Percentiles rank a stretch among this genome's conserved stretches.
Evolutionary conservation across 2,113 vertebrate genomes (phyloP).

Genomic region (Crotalus viridis): DNA sequence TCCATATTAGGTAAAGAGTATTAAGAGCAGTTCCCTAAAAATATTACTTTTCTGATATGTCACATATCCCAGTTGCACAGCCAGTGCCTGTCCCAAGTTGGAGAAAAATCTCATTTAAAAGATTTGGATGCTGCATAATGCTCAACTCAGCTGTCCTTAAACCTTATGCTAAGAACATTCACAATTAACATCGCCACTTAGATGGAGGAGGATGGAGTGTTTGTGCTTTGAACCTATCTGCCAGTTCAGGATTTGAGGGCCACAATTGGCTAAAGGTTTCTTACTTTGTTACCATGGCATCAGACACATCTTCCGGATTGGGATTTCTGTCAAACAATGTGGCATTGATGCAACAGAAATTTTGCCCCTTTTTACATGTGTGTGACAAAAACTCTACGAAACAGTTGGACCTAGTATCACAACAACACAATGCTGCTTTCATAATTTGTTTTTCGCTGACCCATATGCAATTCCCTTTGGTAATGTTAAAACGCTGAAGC

Average conservation of each 20-base stretch:
- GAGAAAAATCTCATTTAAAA: background rate
- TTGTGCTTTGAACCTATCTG: background rate
- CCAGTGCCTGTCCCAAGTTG: background rate
- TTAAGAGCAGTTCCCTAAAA: background rate
- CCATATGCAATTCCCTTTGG: background rate
- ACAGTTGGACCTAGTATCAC: background rate
- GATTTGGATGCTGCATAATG: background rate
- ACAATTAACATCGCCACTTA: background rate
- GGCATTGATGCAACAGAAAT: background rate
- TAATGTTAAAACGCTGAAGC: background rate
- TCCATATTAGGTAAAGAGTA: slow-evolving; percentile 90
- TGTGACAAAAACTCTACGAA: background rate
- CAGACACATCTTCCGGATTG: background rate
- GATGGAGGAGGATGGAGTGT: background rate
- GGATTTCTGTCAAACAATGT: background rate
- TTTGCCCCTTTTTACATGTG: background rate
- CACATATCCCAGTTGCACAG: background rate
- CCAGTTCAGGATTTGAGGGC: background rate
- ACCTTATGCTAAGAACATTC: background rate
- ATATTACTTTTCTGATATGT: background rate
- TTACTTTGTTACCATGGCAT: background rate
- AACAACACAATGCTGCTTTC: background rate
- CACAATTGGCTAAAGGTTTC: background rate
- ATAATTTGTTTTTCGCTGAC: background rate
- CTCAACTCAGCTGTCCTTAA: background rate